A percentile compares a stretch with the other conserved stretches of the same genome.
phyloP scores from a whole-genome alignment of 2,113 vertebrate genomes.

The Formicarius rufipectus region DNA sequence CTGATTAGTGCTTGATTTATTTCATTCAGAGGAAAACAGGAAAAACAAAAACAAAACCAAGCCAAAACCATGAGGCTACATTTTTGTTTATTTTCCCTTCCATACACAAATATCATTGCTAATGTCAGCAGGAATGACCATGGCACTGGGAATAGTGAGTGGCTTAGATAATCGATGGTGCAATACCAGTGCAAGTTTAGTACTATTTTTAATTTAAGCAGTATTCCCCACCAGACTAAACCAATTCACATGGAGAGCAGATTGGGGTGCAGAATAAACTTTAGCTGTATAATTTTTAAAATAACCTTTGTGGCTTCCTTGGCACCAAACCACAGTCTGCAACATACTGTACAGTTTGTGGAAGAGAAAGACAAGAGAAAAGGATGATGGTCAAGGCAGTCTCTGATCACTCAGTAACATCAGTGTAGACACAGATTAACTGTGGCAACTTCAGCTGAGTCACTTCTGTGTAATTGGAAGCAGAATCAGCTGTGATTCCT shows the following conservation, averaged over 20 bases:
- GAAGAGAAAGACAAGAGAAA: not conserved
- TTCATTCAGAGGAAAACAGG: not conserved
- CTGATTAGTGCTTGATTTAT: not conserved
- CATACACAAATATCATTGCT: not conserved
- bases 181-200: not conserved
- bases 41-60: not conserved
- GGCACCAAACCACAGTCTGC: not conserved
- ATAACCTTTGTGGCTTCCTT: not conserved
- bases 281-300: not conserved
- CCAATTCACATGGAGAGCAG: not conserved
- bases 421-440: not conserved
- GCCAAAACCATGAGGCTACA: not conserved
- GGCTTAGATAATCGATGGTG: not conserved
- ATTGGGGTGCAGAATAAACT: not conserved
- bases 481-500: not conserved
- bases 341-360: not conserved
- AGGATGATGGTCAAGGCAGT: not conserved
- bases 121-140: conserved; percentile 1
- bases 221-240: not conserved
- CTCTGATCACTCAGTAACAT: not conserved
- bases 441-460: not conserved
- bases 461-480: not conserved
- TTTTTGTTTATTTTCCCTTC: conserved; percentile 16
- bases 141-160: conserved; percentile 8
- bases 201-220: conserved; percentile 15